Percentiles rank a stretch among this genome's conserved stretches.
Evolutionary conservation across 2,797 vertebrate species (phyloP).

Genomic region (Parotocinclus haroldoi): DNA sequence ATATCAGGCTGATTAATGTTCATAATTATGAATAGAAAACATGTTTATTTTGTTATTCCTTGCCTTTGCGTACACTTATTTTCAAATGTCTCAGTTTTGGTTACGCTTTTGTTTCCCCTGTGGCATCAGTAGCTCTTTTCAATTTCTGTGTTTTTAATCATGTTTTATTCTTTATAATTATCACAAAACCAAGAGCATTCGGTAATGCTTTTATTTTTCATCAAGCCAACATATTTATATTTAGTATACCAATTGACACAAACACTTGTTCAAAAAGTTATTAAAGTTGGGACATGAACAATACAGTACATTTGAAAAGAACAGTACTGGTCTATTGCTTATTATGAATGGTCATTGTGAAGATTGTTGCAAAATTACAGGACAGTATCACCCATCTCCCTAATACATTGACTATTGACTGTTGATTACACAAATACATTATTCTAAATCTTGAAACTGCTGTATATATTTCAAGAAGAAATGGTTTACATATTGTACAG

Average conservation of each 20-base stretch:
- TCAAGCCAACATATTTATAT: background rate
- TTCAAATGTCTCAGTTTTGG: too few species aligned
- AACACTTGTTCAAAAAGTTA: background rate
- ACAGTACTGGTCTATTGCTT: too few species aligned
- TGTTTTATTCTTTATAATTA: too few species aligned
- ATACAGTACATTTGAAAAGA: too few species aligned
- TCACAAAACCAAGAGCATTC: too few species aligned
- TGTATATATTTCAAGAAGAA: constrained; percentile 32
- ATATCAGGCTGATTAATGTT: constrained; percentile 12
- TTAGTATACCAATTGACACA: background rate
- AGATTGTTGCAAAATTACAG: background rate
- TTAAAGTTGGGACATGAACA: constrained; percentile 1
- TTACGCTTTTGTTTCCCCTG: too few species aligned
- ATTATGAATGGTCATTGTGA: too few species aligned
- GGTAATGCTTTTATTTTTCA: too few species aligned
- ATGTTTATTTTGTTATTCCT: constrained; percentile 1
- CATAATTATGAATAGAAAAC: constrained; percentile 2
- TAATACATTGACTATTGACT: constrained; percentile 33
- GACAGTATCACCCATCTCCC: constrained; percentile 10
- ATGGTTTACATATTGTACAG: constrained; percentile 60
- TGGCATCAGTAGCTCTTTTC: too few species aligned
- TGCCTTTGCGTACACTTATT: constrained; percentile 1
- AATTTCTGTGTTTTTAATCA: too few species aligned
- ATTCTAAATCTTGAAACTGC: constrained; percentile 14
- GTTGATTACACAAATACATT: constrained; percentile 29